Conservation (phyloP, 92 coral and sea anemone species). For the Epizoanthus ramosus region DNA sequence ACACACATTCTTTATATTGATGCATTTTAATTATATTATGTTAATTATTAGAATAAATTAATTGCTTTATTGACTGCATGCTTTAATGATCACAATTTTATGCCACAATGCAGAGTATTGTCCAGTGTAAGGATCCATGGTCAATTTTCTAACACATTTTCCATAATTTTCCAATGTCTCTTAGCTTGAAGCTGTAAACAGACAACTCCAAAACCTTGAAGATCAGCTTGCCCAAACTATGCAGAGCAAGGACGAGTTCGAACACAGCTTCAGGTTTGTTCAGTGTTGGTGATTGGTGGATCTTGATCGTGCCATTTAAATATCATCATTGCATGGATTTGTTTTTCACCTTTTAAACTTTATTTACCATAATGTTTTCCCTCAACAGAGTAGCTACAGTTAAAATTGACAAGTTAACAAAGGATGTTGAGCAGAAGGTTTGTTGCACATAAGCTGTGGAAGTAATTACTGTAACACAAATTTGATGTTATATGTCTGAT, state of each 20-base stretch:
- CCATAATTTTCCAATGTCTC: neutral
- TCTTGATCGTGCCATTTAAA: neutral
- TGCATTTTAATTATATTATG: too few relatives aligned
- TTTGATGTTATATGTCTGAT: too few relatives aligned
- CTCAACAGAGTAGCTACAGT: constrained; percentile 66
- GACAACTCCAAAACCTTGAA: constrained; percentile 71
- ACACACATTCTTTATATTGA: too few relatives aligned
- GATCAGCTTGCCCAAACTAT: constrained; percentile 69
- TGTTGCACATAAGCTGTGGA: neutral
- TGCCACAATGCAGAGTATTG: too few relatives aligned
- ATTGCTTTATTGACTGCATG: too few relatives aligned
- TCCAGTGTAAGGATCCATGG: neutral
- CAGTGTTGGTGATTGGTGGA: neutral
- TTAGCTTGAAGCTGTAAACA: constrained; percentile 75
- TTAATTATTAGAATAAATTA: too few relatives aligned
- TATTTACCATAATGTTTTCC: neutral
- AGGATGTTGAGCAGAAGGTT: constrained; percentile 92
- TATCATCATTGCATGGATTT: neutral
- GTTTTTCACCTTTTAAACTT: neutral
- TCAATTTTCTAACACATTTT: neutral
- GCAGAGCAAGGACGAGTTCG: constrained; percentile 85
- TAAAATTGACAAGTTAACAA: constrained; percentile 87
- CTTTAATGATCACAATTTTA: too few relatives aligned
- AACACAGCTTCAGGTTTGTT: constrained; percentile 82
- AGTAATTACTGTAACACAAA: too few relatives aligned